Conservation (phyloP, 2,797 vertebrate genomes). For the Acanthurus leucopareius region DNA sequence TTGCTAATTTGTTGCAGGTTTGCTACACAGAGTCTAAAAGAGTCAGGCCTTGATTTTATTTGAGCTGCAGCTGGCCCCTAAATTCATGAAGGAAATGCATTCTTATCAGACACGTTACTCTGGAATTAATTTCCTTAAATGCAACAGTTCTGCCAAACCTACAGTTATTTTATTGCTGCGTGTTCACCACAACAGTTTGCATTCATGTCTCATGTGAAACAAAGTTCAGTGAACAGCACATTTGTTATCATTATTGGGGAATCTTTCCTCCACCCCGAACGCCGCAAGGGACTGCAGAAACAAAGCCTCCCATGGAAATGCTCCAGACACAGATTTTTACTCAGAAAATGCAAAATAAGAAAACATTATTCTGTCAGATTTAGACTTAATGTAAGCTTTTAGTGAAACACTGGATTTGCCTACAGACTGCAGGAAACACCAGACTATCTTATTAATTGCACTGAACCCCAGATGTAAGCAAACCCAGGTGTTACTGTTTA, state of each 20-base stretch:
- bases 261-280: not conserved
- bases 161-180: slow-evolving; percentile 21
- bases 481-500: not conserved
- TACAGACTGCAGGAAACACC: not conserved
- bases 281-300: slow-evolving; percentile 1
- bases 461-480: slow-evolving; percentile 3
- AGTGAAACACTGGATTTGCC: not conserved
- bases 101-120: not conserved
- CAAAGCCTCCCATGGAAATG: not conserved
- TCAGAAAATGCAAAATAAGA: not conserved
- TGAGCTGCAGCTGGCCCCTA: not conserved
- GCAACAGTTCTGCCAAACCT: not conserved
- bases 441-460: slow-evolving; percentile 1
- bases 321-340: not conserved
- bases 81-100: not conserved
- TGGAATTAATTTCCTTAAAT: slow-evolving; percentile 29
- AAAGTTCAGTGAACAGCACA: slow-evolving; percentile 21
- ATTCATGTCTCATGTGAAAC: slow-evolving; percentile 12
- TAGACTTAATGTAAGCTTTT: not conserved
- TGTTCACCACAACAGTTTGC: slow-evolving; percentile 38
- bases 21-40: not conserved
- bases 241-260: slow-evolving; percentile 35
- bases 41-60: too few species aligned
- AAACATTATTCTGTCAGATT: slow-evolving; percentile 4
- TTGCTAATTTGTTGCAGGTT: too few species aligned